phyloP scores from a whole-genome alignment of 2,888 invertebrate genomes.

The Hirudinaria manillensis region DNA sequence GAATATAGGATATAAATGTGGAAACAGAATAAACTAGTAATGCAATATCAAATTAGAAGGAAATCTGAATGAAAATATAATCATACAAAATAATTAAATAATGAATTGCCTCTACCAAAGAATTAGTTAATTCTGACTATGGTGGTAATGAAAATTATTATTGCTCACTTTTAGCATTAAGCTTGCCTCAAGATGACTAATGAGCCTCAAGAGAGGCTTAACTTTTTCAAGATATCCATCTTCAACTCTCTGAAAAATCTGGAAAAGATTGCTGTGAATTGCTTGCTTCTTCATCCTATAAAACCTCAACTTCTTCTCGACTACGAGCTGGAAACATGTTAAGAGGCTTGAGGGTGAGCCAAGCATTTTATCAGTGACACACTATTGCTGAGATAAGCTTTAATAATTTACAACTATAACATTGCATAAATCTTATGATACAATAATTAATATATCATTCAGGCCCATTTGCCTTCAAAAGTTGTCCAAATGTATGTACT shows the following conservation, averaged over 20 bases:
- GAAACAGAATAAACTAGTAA: too few species aligned
- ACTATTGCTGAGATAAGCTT: not conserved
- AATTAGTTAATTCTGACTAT: not conserved
- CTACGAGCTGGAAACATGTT: constrained; percentile 46
- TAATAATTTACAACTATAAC: constrained; percentile 9
- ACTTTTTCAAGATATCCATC: constrained; percentile 44
- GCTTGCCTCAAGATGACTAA: not conserved
- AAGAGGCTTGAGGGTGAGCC: not conserved
- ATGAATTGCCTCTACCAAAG: too few species aligned
- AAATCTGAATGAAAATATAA: too few species aligned
- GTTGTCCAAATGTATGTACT: too few species aligned
- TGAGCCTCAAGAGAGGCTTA: constrained; percentile 36
- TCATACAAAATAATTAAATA: too few species aligned
- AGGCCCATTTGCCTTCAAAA: too few species aligned
- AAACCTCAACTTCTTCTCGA: constrained; percentile 54
- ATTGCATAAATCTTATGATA: not conserved
- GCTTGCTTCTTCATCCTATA: constrained; percentile 53
- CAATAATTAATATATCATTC: too few species aligned
- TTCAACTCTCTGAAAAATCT: constrained; percentile 45
- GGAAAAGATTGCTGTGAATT: constrained; percentile 45
- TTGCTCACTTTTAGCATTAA: not conserved
- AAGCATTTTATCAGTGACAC: not conserved
- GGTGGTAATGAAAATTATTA: not conserved
- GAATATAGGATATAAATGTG: too few species aligned
- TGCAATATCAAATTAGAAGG: too few species aligned